phyloP scores from a whole-genome alignment of 2,113 vertebrate genomes.

The Acrocephalus kingi region DNA sequence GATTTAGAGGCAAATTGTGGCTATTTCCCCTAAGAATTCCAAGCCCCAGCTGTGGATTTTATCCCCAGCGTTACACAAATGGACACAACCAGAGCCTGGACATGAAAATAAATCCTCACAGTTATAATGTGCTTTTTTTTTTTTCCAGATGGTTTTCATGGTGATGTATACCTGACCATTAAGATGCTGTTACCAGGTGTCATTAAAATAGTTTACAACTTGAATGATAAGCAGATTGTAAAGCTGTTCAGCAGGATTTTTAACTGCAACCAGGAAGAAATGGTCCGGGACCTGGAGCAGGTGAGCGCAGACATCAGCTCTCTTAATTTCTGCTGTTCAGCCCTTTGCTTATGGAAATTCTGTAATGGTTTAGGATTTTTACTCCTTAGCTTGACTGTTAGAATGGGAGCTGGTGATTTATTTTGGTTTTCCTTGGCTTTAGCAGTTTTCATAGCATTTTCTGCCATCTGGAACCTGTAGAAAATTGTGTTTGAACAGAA shows the following conservation, averaged over 20 bases:
- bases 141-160: constrained; percentile 89
- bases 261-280: constrained; percentile 90
- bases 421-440: not conserved
- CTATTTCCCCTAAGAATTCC: not conserved
- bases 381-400: not conserved
- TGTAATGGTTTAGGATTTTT: not conserved
- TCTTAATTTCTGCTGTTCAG: not conserved
- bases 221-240: constrained; percentile 98
- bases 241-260: constrained; percentile 97
- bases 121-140: not conserved
- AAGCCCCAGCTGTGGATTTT: not conserved
- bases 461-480: not conserved
- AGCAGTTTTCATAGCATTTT: not conserved
- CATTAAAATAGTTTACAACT: constrained; percentile 96
- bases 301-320: constrained; percentile 70
- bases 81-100: not conserved
- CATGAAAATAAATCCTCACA: not conserved
- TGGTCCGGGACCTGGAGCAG: constrained; percentile 94
- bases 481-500: not conserved
- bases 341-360: not conserved
- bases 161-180: constrained; percentile 92
- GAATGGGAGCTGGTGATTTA: not conserved
- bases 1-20: not conserved
- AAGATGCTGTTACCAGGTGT: constrained; percentile 95
- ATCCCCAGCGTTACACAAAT: not conserved